These are phyloP conservation scores for Trissolcus brochymenae DNA, from an alignment of 2,888 invertebrate genomes.

Conservation along the genomic window DNA sequence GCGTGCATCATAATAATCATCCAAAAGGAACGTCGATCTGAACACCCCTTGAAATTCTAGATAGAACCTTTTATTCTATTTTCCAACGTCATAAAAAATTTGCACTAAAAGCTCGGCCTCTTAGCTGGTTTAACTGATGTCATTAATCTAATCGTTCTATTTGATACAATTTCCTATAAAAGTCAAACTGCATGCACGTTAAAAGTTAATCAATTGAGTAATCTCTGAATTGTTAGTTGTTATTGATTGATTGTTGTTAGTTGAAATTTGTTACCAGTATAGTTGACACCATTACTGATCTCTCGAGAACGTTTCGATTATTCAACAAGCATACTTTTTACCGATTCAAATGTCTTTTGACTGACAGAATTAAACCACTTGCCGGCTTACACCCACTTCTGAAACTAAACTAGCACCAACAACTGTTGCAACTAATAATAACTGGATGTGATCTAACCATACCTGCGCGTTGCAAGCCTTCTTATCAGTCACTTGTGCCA, in stretches of 20 bases:
- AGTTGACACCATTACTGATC: background rate
- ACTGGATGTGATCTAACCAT: slow-evolving; percentile 47
- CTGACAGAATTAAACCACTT: slow-evolving; percentile 26
- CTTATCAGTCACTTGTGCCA: slow-evolving; percentile 70
- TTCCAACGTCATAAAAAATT: background rate
- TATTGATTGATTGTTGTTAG: too few relatives aligned
- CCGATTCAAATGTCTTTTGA: slow-evolving; percentile 21
- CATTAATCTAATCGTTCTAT: too few relatives aligned
- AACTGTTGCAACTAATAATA: slow-evolving; percentile 53
- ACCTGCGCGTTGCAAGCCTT: slow-evolving; percentile 67
- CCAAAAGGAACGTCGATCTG: slow-evolving; percentile 4
- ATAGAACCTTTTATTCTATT: background rate
- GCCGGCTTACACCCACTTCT: slow-evolving; percentile 39
- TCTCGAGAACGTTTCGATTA: background rate
- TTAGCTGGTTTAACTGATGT: too few relatives aligned
- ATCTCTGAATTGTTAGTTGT: too few relatives aligned
- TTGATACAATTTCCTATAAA: too few relatives aligned
- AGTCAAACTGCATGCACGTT: too few relatives aligned
- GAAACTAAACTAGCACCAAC: slow-evolving; percentile 40
- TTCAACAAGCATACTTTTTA: slow-evolving; percentile 11
- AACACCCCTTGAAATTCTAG: background rate
- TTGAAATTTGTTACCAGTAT: background rate
- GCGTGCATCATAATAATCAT: slow-evolving; percentile 19
- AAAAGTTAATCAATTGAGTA: too few relatives aligned
- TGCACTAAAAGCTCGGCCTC: background rate